Base-by-base conservation (phyloP, 2,888 invertebrate species). In the Lampropteryx suffumata region DNA sequence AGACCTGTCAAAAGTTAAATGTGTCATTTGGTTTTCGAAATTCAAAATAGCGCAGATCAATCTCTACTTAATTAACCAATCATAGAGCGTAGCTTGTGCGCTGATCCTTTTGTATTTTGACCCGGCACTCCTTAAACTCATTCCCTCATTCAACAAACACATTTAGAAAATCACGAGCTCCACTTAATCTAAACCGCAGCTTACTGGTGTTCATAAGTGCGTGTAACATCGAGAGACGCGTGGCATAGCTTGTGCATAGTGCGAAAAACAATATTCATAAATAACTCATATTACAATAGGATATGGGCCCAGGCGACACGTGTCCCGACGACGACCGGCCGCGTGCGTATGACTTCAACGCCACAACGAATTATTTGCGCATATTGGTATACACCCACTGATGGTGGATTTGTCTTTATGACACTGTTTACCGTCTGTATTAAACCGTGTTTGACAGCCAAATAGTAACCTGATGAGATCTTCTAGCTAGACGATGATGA, bases 231-330 rank as follows among this genome's bases (percentile, higher is more conserved):
- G 37, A 28, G 13, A n/a, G 43, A 37, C 51, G 49, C 51, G 55
- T 55, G 55, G 27, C 50, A 11, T 29, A 21, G 37, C 36, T 61
- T 63, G 69, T 64, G 68, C 49, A 44, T 27, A 43, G 39, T 26
- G 64, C 64, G 69, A 65, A 68, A 73, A 79, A 84, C 84, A 79
- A 86, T 88, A 85, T 87, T 84, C 89, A 89, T 89, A 89, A 89
- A 88, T 88, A 87, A 85, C 76, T 69, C 58, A 58, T 70, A 73
- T 73, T 76, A 84, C 81, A 84, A 82, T 79, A 60, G 62, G 43
- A 36, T 49, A 50, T 55, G 50, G 54, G 50, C 33, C 50, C 36
- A 43, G 34, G 29, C 58, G 76, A 50, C 84, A 79, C 82, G 80
- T 73, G 82, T 51, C 75, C 9, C 27, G 51, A 49, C 59, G 71